These are phyloP conservation scores for Hephaestus fuliginosus DNA, from an alignment of 2,797 vertebrate species.

Conservation along the genomic window DNA sequence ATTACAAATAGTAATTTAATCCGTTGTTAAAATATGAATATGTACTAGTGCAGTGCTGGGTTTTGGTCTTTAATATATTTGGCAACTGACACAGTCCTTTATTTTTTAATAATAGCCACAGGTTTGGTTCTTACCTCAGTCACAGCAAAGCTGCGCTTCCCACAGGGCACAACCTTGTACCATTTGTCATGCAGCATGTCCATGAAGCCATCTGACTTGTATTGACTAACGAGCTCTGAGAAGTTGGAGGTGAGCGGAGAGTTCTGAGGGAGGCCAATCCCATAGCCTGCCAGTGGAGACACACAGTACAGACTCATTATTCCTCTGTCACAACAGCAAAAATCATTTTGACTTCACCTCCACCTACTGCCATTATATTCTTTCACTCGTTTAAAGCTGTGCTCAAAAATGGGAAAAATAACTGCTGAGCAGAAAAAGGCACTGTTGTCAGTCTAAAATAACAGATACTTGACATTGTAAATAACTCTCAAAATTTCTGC, in stretches of 20 bases:
- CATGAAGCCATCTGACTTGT: constrained; percentile 99
- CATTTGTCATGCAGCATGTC: constrained; percentile 98
- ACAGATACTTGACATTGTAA: constrained; percentile 22
- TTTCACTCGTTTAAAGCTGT: not conserved
- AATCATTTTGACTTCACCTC: constrained; percentile 14
- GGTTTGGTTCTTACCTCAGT: constrained; percentile 89
- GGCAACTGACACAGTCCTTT: not conserved
- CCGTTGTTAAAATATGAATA: not conserved
- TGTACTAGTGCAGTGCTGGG: not conserved
- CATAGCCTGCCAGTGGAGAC: constrained; percentile 88
- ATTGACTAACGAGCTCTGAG: constrained; percentile 96
- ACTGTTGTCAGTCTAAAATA: constrained; percentile 16
- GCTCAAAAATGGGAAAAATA: not conserved
- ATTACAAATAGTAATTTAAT: not conserved
- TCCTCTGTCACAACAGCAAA: constrained; percentile 16
- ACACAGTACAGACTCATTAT: constrained; percentile 17
- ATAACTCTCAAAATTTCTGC: constrained; percentile 17
- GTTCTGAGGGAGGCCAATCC: constrained; percentile 97
- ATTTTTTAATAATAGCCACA: not conserved
- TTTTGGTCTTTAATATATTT: not conserved
- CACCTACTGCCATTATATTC: constrained; percentile 8
- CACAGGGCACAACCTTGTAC: constrained; percentile 98
- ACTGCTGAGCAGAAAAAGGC: constrained; percentile 9
- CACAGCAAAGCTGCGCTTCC: constrained; percentile 96
- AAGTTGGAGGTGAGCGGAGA: constrained; percentile 96